phyloP scores from a whole-genome alignment of 1,140 invertebrate genomes.

The Rhopalosiphum maidis region DNA sequence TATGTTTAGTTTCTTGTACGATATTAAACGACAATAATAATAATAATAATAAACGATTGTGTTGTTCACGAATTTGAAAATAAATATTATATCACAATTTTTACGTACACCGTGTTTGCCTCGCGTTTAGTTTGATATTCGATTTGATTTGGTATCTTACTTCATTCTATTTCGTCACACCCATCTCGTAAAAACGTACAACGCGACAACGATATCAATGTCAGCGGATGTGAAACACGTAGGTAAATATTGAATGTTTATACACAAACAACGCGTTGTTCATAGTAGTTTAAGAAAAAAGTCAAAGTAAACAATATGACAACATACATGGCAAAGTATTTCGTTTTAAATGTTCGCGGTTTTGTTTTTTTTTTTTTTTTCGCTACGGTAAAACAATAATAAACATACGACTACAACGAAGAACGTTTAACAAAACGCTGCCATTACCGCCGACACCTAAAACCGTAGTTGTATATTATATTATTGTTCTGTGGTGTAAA shows the following conservation, averaged over 20 bases:
- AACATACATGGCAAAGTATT: neutral
- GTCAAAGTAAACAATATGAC: neutral
- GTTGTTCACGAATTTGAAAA: neutral
- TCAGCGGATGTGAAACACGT: neutral
- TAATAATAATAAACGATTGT: neutral
- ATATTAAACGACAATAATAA: no score
- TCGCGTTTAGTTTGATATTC: neutral
- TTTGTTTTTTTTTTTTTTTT: neutral
- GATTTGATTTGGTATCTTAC: neutral
- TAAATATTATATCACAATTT: neutral
- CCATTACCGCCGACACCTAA: neutral
- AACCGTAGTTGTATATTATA: no score
- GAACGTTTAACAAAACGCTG: neutral
- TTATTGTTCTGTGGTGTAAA: neutral
- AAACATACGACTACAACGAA: neutral
- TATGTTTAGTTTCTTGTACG: neutral
- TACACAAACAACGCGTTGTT: neutral
- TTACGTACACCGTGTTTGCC: neutral
- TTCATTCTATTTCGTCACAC: neutral
- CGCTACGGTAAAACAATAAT: neutral
- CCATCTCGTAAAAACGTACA: neutral
- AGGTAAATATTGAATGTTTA: neutral
- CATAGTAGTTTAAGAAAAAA: neutral
- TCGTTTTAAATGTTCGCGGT: neutral
- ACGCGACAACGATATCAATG: neutral